These are phyloP conservation scores for Dasypus novemcinctus DNA, from an alignment of 2,113 vertebrate genomes.

Conservation along the genomic window DNA sequence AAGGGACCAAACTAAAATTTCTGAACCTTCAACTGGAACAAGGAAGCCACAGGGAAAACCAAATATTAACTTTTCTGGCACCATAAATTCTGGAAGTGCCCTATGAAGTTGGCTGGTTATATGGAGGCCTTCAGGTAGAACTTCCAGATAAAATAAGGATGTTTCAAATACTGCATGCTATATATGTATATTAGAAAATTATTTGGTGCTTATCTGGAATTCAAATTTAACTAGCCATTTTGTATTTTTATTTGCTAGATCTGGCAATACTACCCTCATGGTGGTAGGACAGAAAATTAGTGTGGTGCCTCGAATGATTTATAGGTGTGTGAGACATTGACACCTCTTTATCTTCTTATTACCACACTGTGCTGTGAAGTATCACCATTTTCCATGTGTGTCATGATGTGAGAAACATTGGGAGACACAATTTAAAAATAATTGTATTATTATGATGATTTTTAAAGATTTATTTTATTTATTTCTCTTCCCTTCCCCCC, in stretches of 20 bases:
- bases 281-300: not conserved
- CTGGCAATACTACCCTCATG: not conserved
- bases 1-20: not conserved
- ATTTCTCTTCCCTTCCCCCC: too few species aligned
- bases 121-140: not conserved
- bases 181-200: not conserved
- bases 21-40: not conserved
- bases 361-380: not conserved
- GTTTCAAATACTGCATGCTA: not conserved
- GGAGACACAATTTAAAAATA: not conserved
- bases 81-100: not conserved
- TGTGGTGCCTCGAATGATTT: not conserved
- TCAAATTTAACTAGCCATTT: not conserved
- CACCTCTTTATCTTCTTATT: not conserved
- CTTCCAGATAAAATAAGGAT: not conserved
- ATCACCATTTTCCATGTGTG: not conserved
- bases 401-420: not conserved
- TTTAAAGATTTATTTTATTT: too few species aligned
- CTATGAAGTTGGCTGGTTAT: not conserved
- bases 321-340: not conserved
- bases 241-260: constrained; percentile 9
- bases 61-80: not conserved
- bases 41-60: not conserved
- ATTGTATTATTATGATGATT: too few species aligned
- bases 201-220: not conserved